A percentile compares a stretch with the other conserved stretches of the same genome.
phyloP scores from a whole-genome alignment of 1,140 invertebrate genomes.

The Chlorops oryzae region DNA sequence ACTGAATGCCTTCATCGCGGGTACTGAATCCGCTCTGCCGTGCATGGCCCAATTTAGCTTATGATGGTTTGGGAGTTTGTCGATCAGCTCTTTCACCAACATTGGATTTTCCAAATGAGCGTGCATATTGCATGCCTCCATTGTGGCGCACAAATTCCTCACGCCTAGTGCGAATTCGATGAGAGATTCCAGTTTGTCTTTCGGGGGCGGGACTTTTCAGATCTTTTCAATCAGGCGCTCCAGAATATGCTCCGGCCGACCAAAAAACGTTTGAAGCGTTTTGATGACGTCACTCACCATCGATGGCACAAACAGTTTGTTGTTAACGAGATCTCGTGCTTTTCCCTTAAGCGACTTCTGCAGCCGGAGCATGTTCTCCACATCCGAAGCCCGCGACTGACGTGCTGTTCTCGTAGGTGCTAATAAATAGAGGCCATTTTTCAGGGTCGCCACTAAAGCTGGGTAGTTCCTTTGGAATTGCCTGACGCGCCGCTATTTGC shows the following conservation, averaged over 20 bases:
- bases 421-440: too few species aligned
- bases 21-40: not conserved
- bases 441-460: too few species aligned
- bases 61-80: slow-evolving; percentile 9
- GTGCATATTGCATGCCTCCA: slow-evolving; percentile 7
- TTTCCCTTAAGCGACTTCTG: too few species aligned
- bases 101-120: slow-evolving; percentile 7
- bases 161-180: slow-evolving; percentile 7
- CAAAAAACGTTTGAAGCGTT: slow-evolving; percentile 6
- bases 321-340: slow-evolving; percentile 4
- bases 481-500: too few species aligned
- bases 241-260: slow-evolving; percentile 6
- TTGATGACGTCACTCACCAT: slow-evolving; percentile 9
- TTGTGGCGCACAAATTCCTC: slow-evolving; percentile 6
- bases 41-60: slow-evolving; percentile 10
- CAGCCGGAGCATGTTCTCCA: too few species aligned
- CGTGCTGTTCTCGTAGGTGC: too few species aligned
- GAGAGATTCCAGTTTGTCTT: slow-evolving; percentile 5
- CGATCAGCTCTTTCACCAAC: slow-evolving; percentile 2
- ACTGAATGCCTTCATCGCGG: slow-evolving; percentile 1
- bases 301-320: not conserved
- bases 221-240: slow-evolving; percentile 1
- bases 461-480: too few species aligned
- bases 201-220: not conserved
- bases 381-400: too few species aligned